Base-by-base conservation (phyloP, 2,797 vertebrate species). In the Aratinga solstitialis region DNA sequence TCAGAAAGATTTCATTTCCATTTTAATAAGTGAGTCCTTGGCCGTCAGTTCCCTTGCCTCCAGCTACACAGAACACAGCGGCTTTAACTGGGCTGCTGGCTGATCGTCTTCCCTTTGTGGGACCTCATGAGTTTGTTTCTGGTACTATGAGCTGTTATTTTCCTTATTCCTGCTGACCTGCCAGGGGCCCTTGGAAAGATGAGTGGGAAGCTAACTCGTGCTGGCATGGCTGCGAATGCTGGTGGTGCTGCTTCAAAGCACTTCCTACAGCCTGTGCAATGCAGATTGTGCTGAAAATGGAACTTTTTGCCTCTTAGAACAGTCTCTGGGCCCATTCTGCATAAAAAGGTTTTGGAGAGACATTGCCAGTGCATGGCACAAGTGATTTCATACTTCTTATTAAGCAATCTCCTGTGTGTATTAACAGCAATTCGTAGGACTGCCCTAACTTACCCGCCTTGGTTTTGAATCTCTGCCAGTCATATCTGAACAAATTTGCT, bases 111-210 rank as follows among this genome's bases (percentile, higher is more conserved):
- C 62, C 79, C 77, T 7, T 17, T 3, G 18, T 10, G 47, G 54
- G 7, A 10, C 36, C 51, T 8, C 1, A 0, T 2, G 21, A 30
- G 16, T 14, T 32, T 23, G 9, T 23, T 20, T 13, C 71, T 30
- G 1, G 29, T 11, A 2, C 59, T 6, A 0, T 1, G 53, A 65
- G 59, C 54, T 40, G 17, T 13, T 47, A 0, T 7, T 38, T 10
- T 13, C 79, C 65, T 8, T 9, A 4, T 12, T 40, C 59, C 85
- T 34, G 17, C 78, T 48, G 69, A 26, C 61, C 34, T 14, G 51
- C 81, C 72, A 4, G 30, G 36, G 56, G 45, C 30, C 36, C 63
- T 30, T 1, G 23, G 29, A 12, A 32, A 10, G 48, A 26, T n/a
- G 23, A 30, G 36, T 5, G n/a, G 51, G 79, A 68, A 23, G 16